Conservation (phyloP, 2,888 invertebrate genomes). For the Malthinus flaveolus region DNA sequence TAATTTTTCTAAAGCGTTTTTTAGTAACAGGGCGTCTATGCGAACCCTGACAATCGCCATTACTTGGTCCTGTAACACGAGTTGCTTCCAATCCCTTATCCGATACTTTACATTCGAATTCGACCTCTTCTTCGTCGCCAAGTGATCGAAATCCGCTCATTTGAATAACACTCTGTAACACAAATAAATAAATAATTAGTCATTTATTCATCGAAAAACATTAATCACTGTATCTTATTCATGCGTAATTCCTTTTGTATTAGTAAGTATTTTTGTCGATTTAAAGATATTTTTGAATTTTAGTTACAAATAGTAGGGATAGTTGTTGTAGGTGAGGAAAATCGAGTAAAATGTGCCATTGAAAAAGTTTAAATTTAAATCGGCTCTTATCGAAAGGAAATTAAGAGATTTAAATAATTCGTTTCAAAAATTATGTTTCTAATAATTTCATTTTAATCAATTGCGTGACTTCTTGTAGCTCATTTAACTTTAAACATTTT, state of each 20-base stretch:
- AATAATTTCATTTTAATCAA: no score
- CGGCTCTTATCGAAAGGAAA: no score
- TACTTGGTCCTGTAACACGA: conserved; percentile 77
- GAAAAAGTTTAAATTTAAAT: no score
- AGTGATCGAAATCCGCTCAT: conserved; percentile 89
- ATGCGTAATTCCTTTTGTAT: background rate
- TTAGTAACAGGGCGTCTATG: conserved; percentile 79
- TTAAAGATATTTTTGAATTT: no score
- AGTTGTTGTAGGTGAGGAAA: no score
- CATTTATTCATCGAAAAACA: background rate
- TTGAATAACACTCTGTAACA: conserved; percentile 82
- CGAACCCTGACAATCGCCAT: conserved; percentile 80
- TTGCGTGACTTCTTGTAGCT: no score
- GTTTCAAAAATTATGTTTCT: no score
- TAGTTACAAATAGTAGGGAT: no score
- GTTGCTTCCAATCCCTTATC: conserved; percentile 88
- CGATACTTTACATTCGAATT: conserved; percentile 83
- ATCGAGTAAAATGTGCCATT: no score
- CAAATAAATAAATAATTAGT: conserved; percentile 6
- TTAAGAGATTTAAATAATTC: no score
- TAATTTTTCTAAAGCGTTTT: conserved; percentile 83
- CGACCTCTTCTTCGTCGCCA: conserved; percentile 86
- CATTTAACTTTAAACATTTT: no score
- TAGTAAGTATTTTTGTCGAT: background rate
- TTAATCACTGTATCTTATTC: background rate